phyloP scores from a whole-genome alignment of 2,113 vertebrate species.

The Cyprinodon variegatus region DNA sequence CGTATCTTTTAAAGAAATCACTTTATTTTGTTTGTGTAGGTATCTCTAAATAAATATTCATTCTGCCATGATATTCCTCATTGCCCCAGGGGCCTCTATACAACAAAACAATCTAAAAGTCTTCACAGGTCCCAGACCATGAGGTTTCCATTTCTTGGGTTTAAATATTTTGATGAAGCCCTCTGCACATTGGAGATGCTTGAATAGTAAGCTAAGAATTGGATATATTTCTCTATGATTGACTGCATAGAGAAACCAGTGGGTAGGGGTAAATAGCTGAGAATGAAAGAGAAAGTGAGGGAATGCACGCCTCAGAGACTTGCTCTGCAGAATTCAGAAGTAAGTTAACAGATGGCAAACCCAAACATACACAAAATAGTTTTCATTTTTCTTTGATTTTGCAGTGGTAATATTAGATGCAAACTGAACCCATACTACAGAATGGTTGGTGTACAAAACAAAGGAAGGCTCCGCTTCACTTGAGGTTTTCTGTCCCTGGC shows the following conservation, averaged over 20 bases:
- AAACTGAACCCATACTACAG: conserved; percentile 72
- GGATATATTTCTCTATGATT: conserved; percentile 56
- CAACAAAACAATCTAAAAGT: conserved; percentile 34
- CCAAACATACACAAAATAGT: conserved; percentile 77
- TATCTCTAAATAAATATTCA: conserved; percentile 41
- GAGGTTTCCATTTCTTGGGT: conserved; percentile 57
- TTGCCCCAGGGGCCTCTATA: conserved; percentile 34
- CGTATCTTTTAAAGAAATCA: conserved; percentile 66
- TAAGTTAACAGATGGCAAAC: conserved; percentile 80
- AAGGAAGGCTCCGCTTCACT: conserved; percentile 59
- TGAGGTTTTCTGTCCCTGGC: conserved; percentile 53
- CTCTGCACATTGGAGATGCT: conserved; percentile 50
- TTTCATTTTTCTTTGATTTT: conserved; percentile 78
- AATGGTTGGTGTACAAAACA: conserved; percentile 65
- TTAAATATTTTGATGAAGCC: conserved; percentile 71
- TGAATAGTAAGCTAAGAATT: conserved; percentile 57
- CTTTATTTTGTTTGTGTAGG: conserved; percentile 48
- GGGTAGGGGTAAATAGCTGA: conserved; percentile 39
- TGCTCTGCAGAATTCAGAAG: conserved; percentile 64
- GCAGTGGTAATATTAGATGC: conserved; percentile 75
- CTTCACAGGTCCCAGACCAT: conserved; percentile 41
- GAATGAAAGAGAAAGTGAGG: conserved; percentile 62
- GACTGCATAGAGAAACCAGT: conserved; percentile 43
- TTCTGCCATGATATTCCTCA: conserved; percentile 14
- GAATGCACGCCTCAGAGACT: conserved; percentile 64